Percentiles rank a stretch among this genome's conserved stretches.
phyloP scores from a whole-genome alignment of 2,113 vertebrate species.

The Struthio camelus region DNA sequence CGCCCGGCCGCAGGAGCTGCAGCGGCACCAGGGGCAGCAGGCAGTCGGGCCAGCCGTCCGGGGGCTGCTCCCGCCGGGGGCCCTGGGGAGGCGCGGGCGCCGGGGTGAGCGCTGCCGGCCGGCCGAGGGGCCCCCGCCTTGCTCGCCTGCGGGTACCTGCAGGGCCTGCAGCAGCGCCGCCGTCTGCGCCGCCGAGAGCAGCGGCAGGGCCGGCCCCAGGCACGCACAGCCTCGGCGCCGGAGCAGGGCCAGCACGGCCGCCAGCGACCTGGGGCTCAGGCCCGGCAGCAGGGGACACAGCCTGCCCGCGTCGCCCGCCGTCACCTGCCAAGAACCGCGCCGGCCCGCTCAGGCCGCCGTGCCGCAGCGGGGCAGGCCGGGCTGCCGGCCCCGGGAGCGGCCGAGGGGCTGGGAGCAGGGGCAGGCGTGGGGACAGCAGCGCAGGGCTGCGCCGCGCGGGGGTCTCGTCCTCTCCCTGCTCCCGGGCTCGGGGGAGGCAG shows the following conservation, averaged over 20 bases:
- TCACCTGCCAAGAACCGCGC: constrained; percentile 29
- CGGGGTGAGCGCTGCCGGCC: no score
- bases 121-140: neutral
- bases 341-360: neutral
- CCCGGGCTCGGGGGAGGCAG: no score
- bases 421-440: no score
- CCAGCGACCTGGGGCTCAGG: constrained; percentile 78
- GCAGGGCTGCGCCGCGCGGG: neutral
- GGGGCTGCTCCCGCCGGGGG: constrained; percentile 21
- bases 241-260: constrained; percentile 68
- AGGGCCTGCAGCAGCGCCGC: constrained; percentile 79
- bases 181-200: constrained; percentile 79
- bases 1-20: constrained; percentile 75
- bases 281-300: constrained; percentile 80
- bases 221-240: constrained; percentile 76
- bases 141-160: constrained; percentile 70
- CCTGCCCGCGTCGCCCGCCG: constrained; percentile 68
- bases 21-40: constrained; percentile 84
- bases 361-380: neutral
- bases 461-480: neutral
- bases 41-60: constrained; percentile 75
- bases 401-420: no score
- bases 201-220: constrained; percentile 76
- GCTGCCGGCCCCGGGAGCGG: neutral
- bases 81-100: neutral